Base-by-base conservation (phyloP, 2,113 vertebrate genomes). In the Phodopus roborovskii region DNA sequence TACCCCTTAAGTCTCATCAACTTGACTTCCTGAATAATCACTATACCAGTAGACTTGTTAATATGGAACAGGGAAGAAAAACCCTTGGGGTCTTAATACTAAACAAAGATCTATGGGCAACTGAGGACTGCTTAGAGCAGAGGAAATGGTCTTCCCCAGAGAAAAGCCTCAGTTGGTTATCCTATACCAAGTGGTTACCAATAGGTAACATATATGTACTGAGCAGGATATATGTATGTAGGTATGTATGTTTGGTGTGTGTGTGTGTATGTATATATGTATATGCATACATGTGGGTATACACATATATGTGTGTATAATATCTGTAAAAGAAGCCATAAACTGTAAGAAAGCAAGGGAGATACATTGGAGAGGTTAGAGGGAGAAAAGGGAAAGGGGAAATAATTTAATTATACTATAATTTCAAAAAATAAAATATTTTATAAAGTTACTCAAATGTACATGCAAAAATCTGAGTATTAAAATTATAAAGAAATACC, bases 381-480 rank as follows among this genome's bases (percentile, higher is more conserved):
- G 20, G 17, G 17, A 78, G 45, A 39, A 26, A 45, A 83, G 10
- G 6, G 73, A 45, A 75, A 60, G 62, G 36, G 4, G 4, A 28
- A 28, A 62, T n/a, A 64, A 64, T 45, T 39, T 28, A 84, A 30
- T 42, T 62, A 83, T 62, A 60, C 7, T 60, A 64, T 45, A 84
- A 84, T 84, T 84, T 62, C 10, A 42, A 62, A 48, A 45, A 30
- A 64, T 30, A 19, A 39, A 81, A 39, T 26, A 11, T 78, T 7
- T 13, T 22, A 62, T 89, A 91, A 24, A 68, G 86, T 28, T 88
- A 90, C 70, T 42, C 50, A 75, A 24, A 7, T 48, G 89, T 90
- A 90, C 83, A 45, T 91, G 92, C 66, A 39, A 84, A 8, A 92
- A 79, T 81, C 48, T 71, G 33, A 71, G 82, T 91, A 92, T 62